Base-by-base conservation (phyloP, 2,797 vertebrate genomes). In the Aphelocoma californica region DNA sequence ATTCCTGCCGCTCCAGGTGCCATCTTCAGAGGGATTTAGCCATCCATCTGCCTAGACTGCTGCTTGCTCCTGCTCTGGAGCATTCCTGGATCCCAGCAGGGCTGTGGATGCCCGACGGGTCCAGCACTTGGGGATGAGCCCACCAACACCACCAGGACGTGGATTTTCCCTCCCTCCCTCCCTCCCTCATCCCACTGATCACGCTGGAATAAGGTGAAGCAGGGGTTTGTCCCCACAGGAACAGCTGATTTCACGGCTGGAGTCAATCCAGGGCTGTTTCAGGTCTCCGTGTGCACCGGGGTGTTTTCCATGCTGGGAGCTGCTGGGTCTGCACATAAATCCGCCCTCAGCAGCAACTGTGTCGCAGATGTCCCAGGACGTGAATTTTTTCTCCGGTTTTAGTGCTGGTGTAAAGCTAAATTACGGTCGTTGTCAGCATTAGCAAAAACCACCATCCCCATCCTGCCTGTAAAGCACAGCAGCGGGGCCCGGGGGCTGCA, bases 201-300 rank as follows among this genome's bases (percentile, higher is more conserved):
- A 2, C 0, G 0, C 51, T 29, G 65, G 42, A 20, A 34, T 9
- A 3, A 45, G 56, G 56, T 1, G 4, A 25, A 36, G 44, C 13
- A 34, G 48, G 28, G 56, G 0, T 62, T 40, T 38, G 10, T 18
- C 23, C 65, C 51, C n/a, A 1, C 1, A 1, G 44, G 70, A 45
- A 7, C 0, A 1, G 51, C 61, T 9, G 66, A 25, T 53, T 26
- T 3, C 20, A 4, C 0, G 6, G 19, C 16, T 1, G 6, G 60
- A 18, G 12, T 6, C 57, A 14, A 7, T 4, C 60, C 29, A 19
- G 45, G 15, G 81, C 58, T 58, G 54, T 48, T 14, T 8, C 57
- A 13, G 25, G 21, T 51, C 72, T 48, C 72, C 1, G 0, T 10
- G 4, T 1, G 53, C 8, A 0, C 31, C 1, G 0, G 6, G 36